A percentile compares a stretch with the other conserved stretches of the same genome.
Conservation (phyloP, 2,113 vertebrate species). For the Delphinapterus leucas region DNA sequence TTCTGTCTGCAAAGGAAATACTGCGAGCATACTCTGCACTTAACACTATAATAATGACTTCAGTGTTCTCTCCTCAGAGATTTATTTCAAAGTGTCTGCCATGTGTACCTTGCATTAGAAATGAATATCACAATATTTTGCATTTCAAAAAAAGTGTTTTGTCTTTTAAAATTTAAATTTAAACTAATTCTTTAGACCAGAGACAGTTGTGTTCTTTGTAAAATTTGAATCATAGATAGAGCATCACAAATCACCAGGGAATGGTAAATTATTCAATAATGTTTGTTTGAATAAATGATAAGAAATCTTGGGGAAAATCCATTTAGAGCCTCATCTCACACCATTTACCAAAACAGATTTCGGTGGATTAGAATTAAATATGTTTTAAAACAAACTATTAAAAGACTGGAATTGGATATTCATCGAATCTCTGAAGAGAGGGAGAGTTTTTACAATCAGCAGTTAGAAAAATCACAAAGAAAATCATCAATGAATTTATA, state of each 20-base stretch:
- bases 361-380: background rate
- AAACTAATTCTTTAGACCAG: background rate
- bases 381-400: constrained; percentile 20
- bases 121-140: constrained; percentile 11
- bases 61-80: background rate
- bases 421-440: background rate
- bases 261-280: constrained; percentile 34
- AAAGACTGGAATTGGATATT: background rate
- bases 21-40: background rate
- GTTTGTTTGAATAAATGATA: constrained; percentile 46
- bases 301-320: constrained; percentile 43
- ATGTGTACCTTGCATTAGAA: background rate
- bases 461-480: constrained; percentile 13
- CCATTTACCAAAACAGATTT: constrained; percentile 16
- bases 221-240: constrained; percentile 10
- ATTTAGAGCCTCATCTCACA: constrained; percentile 36
- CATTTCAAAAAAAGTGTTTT: background rate
- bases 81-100: background rate
- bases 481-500: background rate
- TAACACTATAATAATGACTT: background rate
- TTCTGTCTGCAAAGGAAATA: constrained; percentile 6
- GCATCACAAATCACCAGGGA: background rate
- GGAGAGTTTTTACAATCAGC: background rate
- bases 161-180: background rate
- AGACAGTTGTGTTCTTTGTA: background rate